These are phyloP conservation scores for Phalera bucephala DNA, from an alignment of 2,888 invertebrate genomes.

Conservation along the genomic window DNA sequence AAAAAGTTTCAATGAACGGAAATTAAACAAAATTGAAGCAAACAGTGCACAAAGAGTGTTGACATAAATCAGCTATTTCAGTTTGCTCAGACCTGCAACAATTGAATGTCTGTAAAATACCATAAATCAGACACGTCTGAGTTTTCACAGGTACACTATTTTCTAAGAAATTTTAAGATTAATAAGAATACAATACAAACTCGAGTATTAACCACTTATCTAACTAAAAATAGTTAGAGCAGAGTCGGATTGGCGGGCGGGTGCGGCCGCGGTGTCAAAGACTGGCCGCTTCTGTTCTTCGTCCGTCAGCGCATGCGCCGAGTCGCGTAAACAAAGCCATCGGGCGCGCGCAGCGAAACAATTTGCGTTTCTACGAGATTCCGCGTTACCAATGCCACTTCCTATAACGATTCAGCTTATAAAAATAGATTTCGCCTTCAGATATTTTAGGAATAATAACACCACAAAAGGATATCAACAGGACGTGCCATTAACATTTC, in stretches of 20 bases:
- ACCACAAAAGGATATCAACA: conserved; percentile 59
- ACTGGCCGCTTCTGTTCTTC: conserved; percentile 61
- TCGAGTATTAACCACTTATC: conserved; percentile 32
- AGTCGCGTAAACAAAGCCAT: conserved; percentile 67
- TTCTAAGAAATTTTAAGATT: background rate
- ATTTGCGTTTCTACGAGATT: conserved; percentile 66
- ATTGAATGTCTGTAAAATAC: background rate
- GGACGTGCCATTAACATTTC: conserved; percentile 76
- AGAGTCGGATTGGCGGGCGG: conserved; percentile 52
- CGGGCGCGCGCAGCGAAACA: conserved; percentile 43
- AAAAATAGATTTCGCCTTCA: conserved; percentile 13
- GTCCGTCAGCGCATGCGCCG: conserved; percentile 63
- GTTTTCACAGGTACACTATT: background rate
- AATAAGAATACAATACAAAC: conserved; percentile 34
- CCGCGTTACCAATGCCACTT: conserved; percentile 34
- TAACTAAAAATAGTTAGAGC: conserved; percentile 57
- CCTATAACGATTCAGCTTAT: conserved; percentile 23
- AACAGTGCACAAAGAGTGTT: no score
- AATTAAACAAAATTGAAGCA: no score
- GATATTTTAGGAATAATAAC: conserved; percentile 26
- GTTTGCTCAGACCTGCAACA: background rate
- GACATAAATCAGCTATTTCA: no score
- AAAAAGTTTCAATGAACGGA: no score
- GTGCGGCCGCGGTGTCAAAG: conserved; percentile 67
- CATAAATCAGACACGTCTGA: background rate